Base-by-base conservation (phyloP, 2,113 vertebrate species). In the Ellobius talpinus region DNA sequence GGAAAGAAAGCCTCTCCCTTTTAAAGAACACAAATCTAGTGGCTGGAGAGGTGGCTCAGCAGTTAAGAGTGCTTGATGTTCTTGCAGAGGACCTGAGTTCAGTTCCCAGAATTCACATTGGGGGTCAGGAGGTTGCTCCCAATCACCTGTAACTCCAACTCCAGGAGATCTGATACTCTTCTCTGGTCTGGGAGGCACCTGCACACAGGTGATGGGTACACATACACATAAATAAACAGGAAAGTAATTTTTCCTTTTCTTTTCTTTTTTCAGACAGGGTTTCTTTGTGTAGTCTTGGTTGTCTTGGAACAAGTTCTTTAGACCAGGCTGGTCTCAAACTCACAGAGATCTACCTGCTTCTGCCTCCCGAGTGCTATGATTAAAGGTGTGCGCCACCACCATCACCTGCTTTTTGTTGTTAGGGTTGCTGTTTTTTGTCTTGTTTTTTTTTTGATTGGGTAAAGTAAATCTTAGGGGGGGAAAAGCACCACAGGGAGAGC, bases 81-180 rank as follows among this genome's bases (percentile, higher is more conserved):
- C 24, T 39, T 42, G 58, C 58, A 17, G 58, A 42, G 55, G 7
- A 58, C 55, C n/a, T 84, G n/a, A 42, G n/a, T 9, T 42, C 55
- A 42, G 5, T 5, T 63, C 24, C 55, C 55, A 84, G 55, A 63
- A 42, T 42, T 16, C 58, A 76, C 58, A 42, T 1, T 63, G 55
- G 55, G 6, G 1, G 13, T 61, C 1, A 3, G 12, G 6, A 14
- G 4, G 23, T 39, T 55, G 26, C 3, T 29, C 55, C 5, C 55
- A 84, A 29, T 63, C 12, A 39, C 79, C 7, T 61, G 55, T 61
- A 29, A 84, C n/a, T 26, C 12, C 24, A 47, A 5, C 73, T 45
- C 23, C 55, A 63, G 55, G 79, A 84, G n/a, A 39, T 29, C 13
- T 1, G 23, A n/a, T 63, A 13, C 7, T 29, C 23, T 82, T 61